Percentiles rank a stretch among this genome's conserved stretches.
phyloP scores from a whole-genome alignment of 2,797 vertebrate genomes.

The Emys orbicularis region DNA sequence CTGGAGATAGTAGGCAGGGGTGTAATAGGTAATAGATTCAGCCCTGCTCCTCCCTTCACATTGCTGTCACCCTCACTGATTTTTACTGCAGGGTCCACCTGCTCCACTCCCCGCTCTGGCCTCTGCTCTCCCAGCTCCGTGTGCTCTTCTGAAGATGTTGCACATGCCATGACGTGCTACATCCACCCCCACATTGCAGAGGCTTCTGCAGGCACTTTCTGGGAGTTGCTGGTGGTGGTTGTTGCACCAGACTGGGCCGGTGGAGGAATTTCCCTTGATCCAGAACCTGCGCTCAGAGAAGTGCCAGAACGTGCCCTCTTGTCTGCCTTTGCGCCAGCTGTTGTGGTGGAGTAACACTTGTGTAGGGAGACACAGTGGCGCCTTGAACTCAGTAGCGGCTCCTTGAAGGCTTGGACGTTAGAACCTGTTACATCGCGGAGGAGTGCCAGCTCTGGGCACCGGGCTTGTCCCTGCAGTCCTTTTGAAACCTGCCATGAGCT shows the following conservation, averaged over 20 bases:
- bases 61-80: neutral
- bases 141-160: neutral
- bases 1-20: neutral
- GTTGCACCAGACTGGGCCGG: neutral
- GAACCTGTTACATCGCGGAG: neutral
- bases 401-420: fast-evolving
- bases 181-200: neutral
- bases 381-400: neutral
- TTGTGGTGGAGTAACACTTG: neutral
- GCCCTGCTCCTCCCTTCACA: neutral
- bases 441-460: neutral
- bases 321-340: neutral
- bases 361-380: neutral
- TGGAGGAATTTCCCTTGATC: neutral
- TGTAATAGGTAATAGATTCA: neutral
- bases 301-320: neutral
- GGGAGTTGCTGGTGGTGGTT: neutral
- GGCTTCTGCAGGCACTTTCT: neutral
- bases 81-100: neutral
- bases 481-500: neutral
- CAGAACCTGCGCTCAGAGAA: too few relatives aligned
- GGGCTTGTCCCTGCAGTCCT: neutral
- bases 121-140: neutral
- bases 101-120: neutral
- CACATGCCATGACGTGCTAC: neutral